These are phyloP conservation scores for Trididemnum nubilum DNA, from an alignment of 23 tunicate species.

Conservation along the genomic window DNA sequence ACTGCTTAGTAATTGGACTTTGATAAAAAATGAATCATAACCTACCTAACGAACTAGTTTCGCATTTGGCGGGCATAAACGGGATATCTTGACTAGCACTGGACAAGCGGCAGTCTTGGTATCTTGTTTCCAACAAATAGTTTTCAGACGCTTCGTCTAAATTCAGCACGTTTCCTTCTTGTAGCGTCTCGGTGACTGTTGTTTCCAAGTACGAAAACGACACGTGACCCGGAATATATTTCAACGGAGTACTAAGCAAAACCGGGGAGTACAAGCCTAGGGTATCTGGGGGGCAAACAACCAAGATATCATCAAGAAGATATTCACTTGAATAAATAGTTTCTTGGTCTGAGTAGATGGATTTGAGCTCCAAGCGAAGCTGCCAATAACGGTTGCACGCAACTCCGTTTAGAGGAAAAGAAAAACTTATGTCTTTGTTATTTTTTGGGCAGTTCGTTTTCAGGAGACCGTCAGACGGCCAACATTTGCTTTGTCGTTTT, in stretches of 20 bases:
- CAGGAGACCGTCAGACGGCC: neutral
- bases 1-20: too few species aligned
- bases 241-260: neutral
- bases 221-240: neutral
- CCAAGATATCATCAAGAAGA: neutral
- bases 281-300: neutral
- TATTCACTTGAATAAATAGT: neutral
- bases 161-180: neutral
- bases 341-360: neutral
- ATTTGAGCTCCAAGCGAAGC: neutral
- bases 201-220: neutral
- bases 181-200: neutral
- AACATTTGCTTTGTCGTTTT: neutral
- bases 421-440: neutral
- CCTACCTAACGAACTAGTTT: too few species aligned
- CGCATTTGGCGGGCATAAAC: too few species aligned
- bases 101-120: neutral
- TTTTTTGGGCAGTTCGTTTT: neutral
- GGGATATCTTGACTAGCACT: neutral
- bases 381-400: constrained; percentile 34
- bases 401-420: neutral
- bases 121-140: neutral
- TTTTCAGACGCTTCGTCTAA: neutral
- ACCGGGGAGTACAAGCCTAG: neutral
- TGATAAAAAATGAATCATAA: too few species aligned